Base-by-base conservation (phyloP, 2,888 invertebrate species). In the Stramonita haemastoma region DNA sequence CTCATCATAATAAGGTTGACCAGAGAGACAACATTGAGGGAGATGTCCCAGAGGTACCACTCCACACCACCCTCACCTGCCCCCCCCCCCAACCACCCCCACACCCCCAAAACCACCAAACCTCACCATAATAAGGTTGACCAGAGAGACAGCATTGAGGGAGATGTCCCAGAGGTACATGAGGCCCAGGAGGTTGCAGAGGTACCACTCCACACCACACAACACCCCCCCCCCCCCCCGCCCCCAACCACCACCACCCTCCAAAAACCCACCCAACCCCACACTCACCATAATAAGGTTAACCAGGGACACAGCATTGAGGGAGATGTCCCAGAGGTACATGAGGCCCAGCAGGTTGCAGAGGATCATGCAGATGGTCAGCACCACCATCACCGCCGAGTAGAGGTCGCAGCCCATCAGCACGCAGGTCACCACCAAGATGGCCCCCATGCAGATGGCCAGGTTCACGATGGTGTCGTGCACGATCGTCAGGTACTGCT, bases 1-100 rank as follows among this genome's bases (percentile, higher is more conserved):
- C n/a, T n/a, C n/a, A 96, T 99, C 97, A 99, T 98, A 81, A 99
- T 98, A 91, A 99, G 97, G 96, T 99, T 99, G n/a, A 99, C 98
- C 11, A 98, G 97, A 0, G 99, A 98, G 0, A 99, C 97, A 0
- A 99, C 99, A 96, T 99, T 99, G n/a, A 99, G 96, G 6, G 97
- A 97, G 90, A 99, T 98, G 79, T 97, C 96, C 98, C 98, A 99
- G 93, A 98, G 97, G 8, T 8, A 46, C 46, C 46, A 46, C 46
- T 46, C 46, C 2, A 46, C 2, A 46, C 46, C 46, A 46, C 46
- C 2, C 46, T 5, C 46, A 46, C 46, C 46, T 5, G 4, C 2
- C 46, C 8, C 2, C 2, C 46, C 46, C 46, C 46, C 46, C 46
- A 2, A 2, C 46, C 46, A 2, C 46, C 46, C 46, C 46, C 46